Conservation (phyloP, 2,888 invertebrate genomes). For the Serrognathus titanus region DNA sequence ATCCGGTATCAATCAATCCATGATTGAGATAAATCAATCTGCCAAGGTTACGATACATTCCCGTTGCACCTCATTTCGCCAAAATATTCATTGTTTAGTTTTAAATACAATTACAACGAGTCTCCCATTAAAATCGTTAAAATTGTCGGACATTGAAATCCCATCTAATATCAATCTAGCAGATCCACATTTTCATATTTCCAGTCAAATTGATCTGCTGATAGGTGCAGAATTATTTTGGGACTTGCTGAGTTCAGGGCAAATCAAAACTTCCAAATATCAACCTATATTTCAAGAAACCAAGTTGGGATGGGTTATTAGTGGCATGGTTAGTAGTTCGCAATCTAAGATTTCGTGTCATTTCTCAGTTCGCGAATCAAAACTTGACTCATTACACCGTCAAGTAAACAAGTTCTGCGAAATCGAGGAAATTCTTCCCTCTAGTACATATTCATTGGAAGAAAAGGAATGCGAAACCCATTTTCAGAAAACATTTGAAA, state of each 20-base stretch:
- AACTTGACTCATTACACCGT: neutral
- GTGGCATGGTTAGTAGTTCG: slow-evolving; percentile 8
- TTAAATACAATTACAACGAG: neutral
- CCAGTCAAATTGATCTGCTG: slow-evolving; percentile 14
- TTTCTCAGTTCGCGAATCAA: too few species aligned
- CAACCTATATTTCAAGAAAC: slow-evolving; percentile 13
- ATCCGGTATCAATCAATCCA: neutral
- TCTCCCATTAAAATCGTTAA: neutral
- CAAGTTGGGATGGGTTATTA: slow-evolving; percentile 18
- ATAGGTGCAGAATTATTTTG: slow-evolving; percentile 12
- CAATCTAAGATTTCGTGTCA: too few species aligned
- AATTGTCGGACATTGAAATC: neutral
- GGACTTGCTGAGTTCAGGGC: slow-evolving; percentile 2
- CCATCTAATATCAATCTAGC: slow-evolving; percentile 14
- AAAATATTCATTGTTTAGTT: neutral
- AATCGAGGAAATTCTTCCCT: neutral
- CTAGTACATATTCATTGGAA: neutral
- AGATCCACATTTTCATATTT: slow-evolving; percentile 18
- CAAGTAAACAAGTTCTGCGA: neutral
- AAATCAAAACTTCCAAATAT: slow-evolving; percentile 3
- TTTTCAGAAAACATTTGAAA: neutral
- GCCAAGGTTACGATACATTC: neutral
- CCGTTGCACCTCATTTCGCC: too few species aligned
- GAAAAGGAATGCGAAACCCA: neutral
- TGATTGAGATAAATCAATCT: neutral